Evolutionary conservation across 2,797 vertebrate species (phyloP).

Genomic region (Channa striata): DNA sequence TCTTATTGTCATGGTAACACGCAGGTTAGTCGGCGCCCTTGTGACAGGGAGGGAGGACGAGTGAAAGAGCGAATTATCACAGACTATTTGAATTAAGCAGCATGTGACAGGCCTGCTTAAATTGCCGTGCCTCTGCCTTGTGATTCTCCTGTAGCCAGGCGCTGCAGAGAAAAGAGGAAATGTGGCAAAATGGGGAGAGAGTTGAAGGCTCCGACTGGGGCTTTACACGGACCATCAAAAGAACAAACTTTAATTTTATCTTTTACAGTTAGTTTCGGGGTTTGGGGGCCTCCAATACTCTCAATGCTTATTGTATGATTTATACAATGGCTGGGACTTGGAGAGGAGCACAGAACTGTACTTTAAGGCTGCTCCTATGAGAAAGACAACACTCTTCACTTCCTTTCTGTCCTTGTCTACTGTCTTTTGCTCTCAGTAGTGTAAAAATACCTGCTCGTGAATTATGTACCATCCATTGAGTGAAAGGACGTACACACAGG

Average conservation of each 20-base stretch:
- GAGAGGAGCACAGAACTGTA: conserved; percentile 1
- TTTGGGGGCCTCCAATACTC: no score
- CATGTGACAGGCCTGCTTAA: conserved; percentile 70
- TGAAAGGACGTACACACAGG: conserved; percentile 15
- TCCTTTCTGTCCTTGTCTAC: conserved; percentile 9
- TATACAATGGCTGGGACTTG: no score
- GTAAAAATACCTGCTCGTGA: conserved; percentile 74
- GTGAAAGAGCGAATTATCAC: conserved; percentile 69
- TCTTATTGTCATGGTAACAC: conserved; percentile 65
- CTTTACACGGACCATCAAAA: background rate
- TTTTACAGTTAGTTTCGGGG: no score
- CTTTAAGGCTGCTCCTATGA: conserved; percentile 12
- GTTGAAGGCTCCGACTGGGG: background rate
- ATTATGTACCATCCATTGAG: conserved; percentile 76
- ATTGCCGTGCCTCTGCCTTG: conserved; percentile 57
- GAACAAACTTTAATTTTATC: background rate
- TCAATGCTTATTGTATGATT: no score
- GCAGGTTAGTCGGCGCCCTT: conserved; percentile 61
- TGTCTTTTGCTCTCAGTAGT: conserved; percentile 32
- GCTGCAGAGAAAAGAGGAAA: conserved; percentile 50
- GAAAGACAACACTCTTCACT: conserved; percentile 32
- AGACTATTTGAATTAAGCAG: conserved; percentile 72
- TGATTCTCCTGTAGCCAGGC: conserved; percentile 63
- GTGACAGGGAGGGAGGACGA: conserved; percentile 39
- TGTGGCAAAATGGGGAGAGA: conserved; percentile 14